Conservation (phyloP, 2,797 vertebrate species). For the Distichodus sexfasciatus region DNA sequence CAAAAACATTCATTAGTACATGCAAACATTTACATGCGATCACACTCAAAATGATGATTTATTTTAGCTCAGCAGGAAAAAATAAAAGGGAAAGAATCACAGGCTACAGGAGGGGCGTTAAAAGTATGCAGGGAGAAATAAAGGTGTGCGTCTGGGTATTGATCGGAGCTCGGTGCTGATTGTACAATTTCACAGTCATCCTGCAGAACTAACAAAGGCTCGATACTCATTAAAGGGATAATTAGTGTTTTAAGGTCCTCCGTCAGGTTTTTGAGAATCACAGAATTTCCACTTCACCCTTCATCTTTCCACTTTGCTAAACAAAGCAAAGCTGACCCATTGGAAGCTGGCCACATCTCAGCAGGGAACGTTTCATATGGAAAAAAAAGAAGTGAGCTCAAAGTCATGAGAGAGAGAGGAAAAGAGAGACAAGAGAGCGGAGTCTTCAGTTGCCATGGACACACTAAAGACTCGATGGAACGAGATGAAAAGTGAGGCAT, state of each 20-base stretch:
- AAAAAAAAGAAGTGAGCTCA: slow-evolving; percentile 1
- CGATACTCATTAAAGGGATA: neutral
- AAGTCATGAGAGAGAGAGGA: neutral
- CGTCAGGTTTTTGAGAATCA: neutral
- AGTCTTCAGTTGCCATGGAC: slow-evolving; percentile 36
- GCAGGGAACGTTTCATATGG: neutral
- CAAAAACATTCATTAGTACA: no score
- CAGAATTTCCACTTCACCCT: neutral
- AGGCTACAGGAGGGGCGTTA: no score
- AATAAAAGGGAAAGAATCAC: neutral
- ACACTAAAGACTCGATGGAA: slow-evolving; percentile 33
- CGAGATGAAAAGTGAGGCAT: slow-evolving; percentile 32
- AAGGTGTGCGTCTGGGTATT: neutral
- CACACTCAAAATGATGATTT: no score
- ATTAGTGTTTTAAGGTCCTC: neutral
- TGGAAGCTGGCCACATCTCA: slow-evolving; percentile 16
- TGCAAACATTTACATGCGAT: no score
- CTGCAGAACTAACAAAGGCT: neutral
- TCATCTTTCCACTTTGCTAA: neutral
- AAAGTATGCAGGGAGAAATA: neutral
- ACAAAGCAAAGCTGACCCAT: neutral
- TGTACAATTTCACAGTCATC: neutral
- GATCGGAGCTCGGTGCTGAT: neutral
- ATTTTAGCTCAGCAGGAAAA: no score
- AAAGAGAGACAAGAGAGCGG: neutral